phyloP scores from a whole-genome alignment of 2,797 vertebrate species.

The Melanotaenia nigrans region DNA sequence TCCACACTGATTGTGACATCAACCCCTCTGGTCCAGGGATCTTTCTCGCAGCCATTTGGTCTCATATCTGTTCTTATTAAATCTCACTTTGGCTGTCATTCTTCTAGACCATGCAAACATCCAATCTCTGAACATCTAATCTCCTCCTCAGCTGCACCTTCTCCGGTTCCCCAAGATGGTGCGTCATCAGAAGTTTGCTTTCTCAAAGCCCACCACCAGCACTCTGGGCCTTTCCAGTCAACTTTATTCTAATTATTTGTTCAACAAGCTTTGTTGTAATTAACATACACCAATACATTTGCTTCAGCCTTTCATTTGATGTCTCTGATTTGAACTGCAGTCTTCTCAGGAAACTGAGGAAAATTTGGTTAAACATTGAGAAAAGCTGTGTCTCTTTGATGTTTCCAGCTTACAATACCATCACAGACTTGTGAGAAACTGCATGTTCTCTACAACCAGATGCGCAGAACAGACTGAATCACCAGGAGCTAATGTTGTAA shows the following conservation, averaged over 20 bases:
- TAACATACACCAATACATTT: no score
- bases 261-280: no score
- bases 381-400: neutral
- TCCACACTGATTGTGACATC: no score
- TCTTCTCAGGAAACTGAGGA: neutral
- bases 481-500: neutral
- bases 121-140: no score
- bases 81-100: neutral
- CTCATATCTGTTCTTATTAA: no score
- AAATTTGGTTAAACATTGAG: neutral
- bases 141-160: neutral
- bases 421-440: neutral
- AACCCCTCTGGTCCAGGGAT: neutral
- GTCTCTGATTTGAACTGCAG: neutral
- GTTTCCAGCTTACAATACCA: neutral
- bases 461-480: neutral
- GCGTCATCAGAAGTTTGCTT: no score
- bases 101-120: no score
- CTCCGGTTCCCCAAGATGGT: neutral
- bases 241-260: neutral
- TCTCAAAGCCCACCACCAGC: neutral
- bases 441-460: neutral
- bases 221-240: neutral
- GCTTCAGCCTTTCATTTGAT: neutral
- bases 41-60: neutral